Evolutionary conservation across 2,113 vertebrate species (phyloP), one percentile per base, ranked within the genome.

Genomic region (Urocitellus parryii): DNA sequence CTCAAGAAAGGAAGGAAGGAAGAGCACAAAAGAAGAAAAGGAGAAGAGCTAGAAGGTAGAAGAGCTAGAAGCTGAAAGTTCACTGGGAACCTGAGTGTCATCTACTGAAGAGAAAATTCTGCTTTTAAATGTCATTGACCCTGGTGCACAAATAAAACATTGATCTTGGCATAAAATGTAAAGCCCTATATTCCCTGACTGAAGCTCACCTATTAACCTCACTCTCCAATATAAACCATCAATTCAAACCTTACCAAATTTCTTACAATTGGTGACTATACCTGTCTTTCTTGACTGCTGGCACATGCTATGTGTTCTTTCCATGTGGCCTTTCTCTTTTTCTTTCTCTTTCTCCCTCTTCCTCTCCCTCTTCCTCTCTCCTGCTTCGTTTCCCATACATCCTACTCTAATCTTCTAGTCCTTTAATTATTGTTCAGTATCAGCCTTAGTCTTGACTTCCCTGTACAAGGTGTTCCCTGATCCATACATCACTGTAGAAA

Each of bases 291-390:
- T 68, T 88, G 34, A 77, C 16, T 5, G 14, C 18, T 32, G 5
- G 34, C 17, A 20, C 4, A 0, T 0, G 29, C 24, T 37, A 2
- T 24, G 14, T 12, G 0, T 39, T 45, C 8, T 61, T 67, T 68
- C 3, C 29, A 56, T 24, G 1, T 7, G 0, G 7, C 10, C 9
- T 25, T n/a, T n/a, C 18, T 14, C 48, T 82, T 45, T 45, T 45
- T 45, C 45, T 45, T 45, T 45, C 45, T 45, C 45, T 45, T 45
- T 45, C 45, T 53, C 13, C 6, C 56, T 56, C 6, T 3, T 5
- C 39, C 8, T 34, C 4, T 74, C 12, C 3, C n/a, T 37, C 48
- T 67, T 45, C 45, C 45, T 45, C 8, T 34, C 4, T 74, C 12
- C 3, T 32, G 34, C 48, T 67, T 27, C 11, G 13, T 34, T 68